Conservation (phyloP, 2,888 invertebrate species). For the Tetranychus truncatus region DNA sequence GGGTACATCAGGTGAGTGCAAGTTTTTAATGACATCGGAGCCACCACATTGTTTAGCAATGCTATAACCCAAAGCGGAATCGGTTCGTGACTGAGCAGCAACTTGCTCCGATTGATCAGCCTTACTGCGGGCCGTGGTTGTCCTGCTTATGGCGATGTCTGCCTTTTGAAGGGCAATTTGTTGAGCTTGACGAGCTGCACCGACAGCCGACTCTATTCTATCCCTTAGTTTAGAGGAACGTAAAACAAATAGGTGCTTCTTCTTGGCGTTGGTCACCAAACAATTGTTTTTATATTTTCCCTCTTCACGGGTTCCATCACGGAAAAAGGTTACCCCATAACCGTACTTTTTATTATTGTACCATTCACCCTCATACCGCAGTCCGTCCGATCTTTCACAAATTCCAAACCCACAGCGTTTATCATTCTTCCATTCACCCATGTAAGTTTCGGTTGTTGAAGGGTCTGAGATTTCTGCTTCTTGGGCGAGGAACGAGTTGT, state of each 20-base stretch:
- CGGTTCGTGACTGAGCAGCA: constrained; percentile 78
- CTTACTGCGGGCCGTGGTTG: constrained; percentile 92
- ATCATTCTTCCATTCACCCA: constrained; percentile 99
- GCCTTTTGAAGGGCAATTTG: constrained; percentile 95
- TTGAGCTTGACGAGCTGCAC: constrained; percentile 80
- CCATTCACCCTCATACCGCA: constrained; percentile 98
- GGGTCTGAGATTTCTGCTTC: constrained; percentile 74
- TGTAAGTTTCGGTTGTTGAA: constrained; percentile 87
- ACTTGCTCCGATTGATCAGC: constrained; percentile 83
- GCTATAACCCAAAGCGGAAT: constrained; percentile 78
- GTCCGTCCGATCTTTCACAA: constrained; percentile 89
- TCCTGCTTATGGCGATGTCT: constrained; percentile 88
- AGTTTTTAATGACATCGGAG: neutral
- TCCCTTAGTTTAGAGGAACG: constrained; percentile 91
- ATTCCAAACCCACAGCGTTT: constrained; percentile 93
- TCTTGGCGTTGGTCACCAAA: constrained; percentile 84
- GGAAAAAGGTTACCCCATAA: constrained; percentile 92
- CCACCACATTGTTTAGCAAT: constrained; percentile 63
- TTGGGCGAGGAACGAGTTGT: constrained; percentile 84
- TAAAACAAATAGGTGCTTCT: constrained; percentile 86
- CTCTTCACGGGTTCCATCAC: constrained; percentile 86
- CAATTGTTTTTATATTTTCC: constrained; percentile 99
- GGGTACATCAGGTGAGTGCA: constrained; percentile 19
- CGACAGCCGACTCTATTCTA: constrained; percentile 85
- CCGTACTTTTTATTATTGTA: constrained; percentile 97